These are phyloP conservation scores for Mustelus asterias DNA, from an alignment of 2,113 vertebrate genomes.

Conservation along the genomic window DNA sequence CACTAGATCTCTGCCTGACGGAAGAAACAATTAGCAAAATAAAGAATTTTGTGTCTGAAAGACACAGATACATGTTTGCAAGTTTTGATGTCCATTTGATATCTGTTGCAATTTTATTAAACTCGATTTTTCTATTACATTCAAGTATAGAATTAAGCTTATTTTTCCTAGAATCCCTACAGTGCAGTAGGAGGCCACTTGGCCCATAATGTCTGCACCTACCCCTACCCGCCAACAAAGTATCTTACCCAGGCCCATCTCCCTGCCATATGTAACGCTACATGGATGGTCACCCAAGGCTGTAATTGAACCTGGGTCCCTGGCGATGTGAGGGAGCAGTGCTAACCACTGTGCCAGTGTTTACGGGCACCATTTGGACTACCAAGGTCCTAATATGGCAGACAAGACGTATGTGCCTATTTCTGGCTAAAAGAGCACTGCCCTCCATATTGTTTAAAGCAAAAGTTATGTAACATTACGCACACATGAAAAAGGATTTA, in stretches of 20 bases:
- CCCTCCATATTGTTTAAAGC: too few relatives aligned
- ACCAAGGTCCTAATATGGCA: not conserved
- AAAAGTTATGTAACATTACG: not conserved
- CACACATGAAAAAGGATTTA: not conserved
- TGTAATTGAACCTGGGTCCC: too few relatives aligned
- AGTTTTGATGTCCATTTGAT: not conserved
- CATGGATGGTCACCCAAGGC: too few relatives aligned
- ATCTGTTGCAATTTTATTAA: not conserved
- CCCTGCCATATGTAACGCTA: too few relatives aligned
- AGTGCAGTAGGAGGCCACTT: too few relatives aligned
- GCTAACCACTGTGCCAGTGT: too few relatives aligned
- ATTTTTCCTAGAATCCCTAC: too few relatives aligned
- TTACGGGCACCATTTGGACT: not conserved
- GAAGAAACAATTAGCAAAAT: not conserved
- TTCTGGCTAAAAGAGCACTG: not conserved
- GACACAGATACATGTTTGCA: not conserved
- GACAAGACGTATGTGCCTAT: not conserved
- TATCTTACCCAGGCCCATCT: too few relatives aligned
- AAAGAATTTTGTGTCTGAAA: not conserved
- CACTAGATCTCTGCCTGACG: not conserved
- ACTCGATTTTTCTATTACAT: not conserved
- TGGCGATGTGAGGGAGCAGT: too few relatives aligned
- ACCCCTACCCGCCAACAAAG: too few relatives aligned
- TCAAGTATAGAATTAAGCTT: too few relatives aligned
- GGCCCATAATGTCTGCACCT: too few relatives aligned